A percentile compares a stretch with the other conserved stretches of the same genome.
Evolutionary conservation across 2,797 vertebrate genomes (phyloP).

Genomic region (Schizothorax lantsangensis): DNA sequence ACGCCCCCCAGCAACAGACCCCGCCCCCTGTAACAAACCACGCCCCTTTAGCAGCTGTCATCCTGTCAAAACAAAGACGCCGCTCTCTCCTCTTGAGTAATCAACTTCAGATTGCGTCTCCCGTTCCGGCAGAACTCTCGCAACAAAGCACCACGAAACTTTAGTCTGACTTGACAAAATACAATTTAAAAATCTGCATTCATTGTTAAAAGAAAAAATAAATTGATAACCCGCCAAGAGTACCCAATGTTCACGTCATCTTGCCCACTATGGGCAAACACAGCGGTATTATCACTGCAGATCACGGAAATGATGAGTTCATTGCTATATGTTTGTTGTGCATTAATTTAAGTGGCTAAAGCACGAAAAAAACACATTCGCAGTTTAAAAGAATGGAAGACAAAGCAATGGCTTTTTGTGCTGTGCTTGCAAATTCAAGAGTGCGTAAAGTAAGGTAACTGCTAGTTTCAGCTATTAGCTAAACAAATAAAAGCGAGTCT

Average conservation of each 20-base stretch:
- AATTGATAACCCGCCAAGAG: constrained; percentile 64
- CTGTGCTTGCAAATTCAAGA: constrained; percentile 76
- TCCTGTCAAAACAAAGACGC: constrained; percentile 91
- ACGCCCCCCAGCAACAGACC: constrained; percentile 55
- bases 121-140: constrained; percentile 28
- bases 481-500: background rate
- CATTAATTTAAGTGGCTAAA: constrained; percentile 31
- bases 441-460: constrained; percentile 46
- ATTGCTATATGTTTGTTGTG: constrained; percentile 13
- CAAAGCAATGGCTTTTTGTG: constrained; percentile 76
- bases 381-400: constrained; percentile 60
- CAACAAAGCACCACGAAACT: constrained; percentile 38
- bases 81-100: constrained; percentile 65
- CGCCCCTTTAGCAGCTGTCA: constrained; percentile 88
- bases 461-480: constrained; percentile 5
- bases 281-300: constrained; percentile 20
- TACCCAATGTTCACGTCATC: constrained; percentile 74
- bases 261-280: constrained; percentile 18
- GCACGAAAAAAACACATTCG: constrained; percentile 56
- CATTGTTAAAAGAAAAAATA: constrained; percentile 62
- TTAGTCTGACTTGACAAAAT: constrained; percentile 7
- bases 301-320: constrained; percentile 32
- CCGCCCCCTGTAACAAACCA: constrained; percentile 70
- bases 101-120: constrained; percentile 36
- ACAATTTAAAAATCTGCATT: constrained; percentile 25